These are phyloP conservation scores for Brachyrhaphis roseni DNA, from an alignment of 2,797 vertebrate species.

Conservation along the genomic window DNA sequence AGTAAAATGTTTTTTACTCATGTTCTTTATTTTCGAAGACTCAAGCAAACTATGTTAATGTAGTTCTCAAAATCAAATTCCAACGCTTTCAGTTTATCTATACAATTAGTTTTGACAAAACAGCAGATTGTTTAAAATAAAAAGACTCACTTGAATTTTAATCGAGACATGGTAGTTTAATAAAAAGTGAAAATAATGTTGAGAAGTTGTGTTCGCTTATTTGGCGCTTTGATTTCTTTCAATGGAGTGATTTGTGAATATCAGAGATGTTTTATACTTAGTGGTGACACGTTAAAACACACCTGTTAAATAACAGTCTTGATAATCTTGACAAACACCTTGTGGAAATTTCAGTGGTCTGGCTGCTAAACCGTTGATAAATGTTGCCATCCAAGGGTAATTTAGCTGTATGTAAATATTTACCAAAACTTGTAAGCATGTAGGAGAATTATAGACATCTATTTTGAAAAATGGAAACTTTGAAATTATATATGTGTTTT, in stretches of 20 bases:
- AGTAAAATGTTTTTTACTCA: background rate
- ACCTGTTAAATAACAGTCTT: background rate
- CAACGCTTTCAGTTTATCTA: background rate
- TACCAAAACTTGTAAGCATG: conserved; percentile 29
- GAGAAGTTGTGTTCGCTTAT: background rate
- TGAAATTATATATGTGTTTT: conserved; percentile 33
- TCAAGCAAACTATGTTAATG: background rate
- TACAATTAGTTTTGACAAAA: background rate
- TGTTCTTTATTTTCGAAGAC: background rate
- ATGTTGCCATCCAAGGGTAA: background rate
- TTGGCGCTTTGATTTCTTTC: background rate
- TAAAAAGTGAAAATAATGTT: background rate
- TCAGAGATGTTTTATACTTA: background rate
- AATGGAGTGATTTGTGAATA: background rate
- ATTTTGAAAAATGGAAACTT: conserved; percentile 27
- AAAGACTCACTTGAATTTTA: background rate
- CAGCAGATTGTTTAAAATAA: background rate
- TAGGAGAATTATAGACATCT: conserved; percentile 7
- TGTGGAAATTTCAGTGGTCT: background rate
- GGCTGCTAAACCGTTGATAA: background rate
- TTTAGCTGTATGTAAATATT: conserved; percentile 26
- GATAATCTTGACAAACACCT: background rate
- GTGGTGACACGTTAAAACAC: background rate
- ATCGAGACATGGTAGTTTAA: background rate
- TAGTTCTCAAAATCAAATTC: background rate